Base-by-base conservation (phyloP, 2,797 vertebrate genomes). In the Lutjanus argentimaculatus region DNA sequence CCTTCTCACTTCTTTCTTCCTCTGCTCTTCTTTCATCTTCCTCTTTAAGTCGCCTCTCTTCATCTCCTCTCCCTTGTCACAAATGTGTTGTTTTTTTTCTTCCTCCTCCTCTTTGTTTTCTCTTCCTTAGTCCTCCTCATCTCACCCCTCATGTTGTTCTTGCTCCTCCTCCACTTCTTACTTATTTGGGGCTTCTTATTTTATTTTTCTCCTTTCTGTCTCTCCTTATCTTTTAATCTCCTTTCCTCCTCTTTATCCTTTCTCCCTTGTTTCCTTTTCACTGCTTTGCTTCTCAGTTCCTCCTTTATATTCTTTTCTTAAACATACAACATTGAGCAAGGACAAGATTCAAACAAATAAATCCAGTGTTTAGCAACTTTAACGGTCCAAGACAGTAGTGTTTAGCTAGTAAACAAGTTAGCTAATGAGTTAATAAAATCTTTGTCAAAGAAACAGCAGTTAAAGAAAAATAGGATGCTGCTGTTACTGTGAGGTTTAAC, bases 41-140 rank as follows among this genome's bases (percentile, higher is more conserved):
- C 52, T 21, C 3, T 71, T 84, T 75, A 74, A 19, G n/a, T 74
- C 58, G 65, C 49, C 61, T 61, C 43, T 72, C 65, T 30, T 65
- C 65, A 17, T n/a, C 67, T 59, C 57, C 55, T 63, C 74, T 51
- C 13, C 30, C 13, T 45, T 52, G 52, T 83, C 56, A 72, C 78
- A 40, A 2, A 75, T 78, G 40, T 15, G 8, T 77, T 84, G 57
- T 77, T 72, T 72, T 70, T 25, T 64, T 55, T 71, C 13, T n/a
- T 72, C 66, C 22, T 65, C 66, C 13, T 69, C 12, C 19, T 61
- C 72, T 58, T 63, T 36, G n/a, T 21, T 25, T 63, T 48, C 17
- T 43, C 12, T 53, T 21, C 45, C 69, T 36, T 11, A 19, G 61
- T 61, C 67, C 59, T 56, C 30, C 21, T 65, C 22, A 0, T 49